Conservation (phyloP, 2,797 vertebrate genomes). For the Pangasius sanitwongsei region DNA sequence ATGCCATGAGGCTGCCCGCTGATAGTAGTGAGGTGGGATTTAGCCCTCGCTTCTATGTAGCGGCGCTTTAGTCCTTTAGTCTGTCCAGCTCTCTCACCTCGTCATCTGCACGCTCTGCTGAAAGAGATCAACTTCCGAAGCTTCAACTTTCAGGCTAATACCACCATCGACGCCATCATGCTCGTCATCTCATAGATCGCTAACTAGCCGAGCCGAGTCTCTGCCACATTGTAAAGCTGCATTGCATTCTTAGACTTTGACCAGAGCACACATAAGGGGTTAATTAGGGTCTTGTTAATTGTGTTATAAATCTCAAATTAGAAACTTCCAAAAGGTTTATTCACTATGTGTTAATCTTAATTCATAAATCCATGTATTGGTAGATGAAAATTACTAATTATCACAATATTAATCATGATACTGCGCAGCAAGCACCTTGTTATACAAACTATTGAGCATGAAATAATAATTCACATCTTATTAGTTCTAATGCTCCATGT, state of each 20-base stretch:
- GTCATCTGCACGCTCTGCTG: background rate
- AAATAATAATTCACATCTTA: background rate
- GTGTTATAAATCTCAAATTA: too few relatives aligned
- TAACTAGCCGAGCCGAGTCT: background rate
- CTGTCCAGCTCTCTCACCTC: background rate
- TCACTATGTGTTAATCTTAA: too few relatives aligned
- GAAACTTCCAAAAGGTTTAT: too few relatives aligned
- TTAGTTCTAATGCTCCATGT: background rate
- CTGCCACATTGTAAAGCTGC: background rate
- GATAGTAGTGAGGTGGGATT: background rate
- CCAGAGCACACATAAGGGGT: too few relatives aligned
- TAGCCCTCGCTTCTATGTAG: background rate
- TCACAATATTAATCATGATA: background rate
- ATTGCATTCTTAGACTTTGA: background rate
- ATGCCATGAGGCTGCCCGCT: background rate
- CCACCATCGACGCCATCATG: too few relatives aligned
- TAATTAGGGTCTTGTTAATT: too few relatives aligned
- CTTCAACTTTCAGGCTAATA: background rate
- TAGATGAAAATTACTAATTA: too few relatives aligned
- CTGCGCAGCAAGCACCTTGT: background rate
- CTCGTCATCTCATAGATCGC: background rate
- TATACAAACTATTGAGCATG: background rate
- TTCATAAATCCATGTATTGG: too few relatives aligned
- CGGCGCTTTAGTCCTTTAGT: background rate
- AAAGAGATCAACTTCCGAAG: background rate